Evolutionary conservation across 2,113 vertebrate genomes (phyloP).

Genomic region (Daphoenositta chrysoptera): DNA sequence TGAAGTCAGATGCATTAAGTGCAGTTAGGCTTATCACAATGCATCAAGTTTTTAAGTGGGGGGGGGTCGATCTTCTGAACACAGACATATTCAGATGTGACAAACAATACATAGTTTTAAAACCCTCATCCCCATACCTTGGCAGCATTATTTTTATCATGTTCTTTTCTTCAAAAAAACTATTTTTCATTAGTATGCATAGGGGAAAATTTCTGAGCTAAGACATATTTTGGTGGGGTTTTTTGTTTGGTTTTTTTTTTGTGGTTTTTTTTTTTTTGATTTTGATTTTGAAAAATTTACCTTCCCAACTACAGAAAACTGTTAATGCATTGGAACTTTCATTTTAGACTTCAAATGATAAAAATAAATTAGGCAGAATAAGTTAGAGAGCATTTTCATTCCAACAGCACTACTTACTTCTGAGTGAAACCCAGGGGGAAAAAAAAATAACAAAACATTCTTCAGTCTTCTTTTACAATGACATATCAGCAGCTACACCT

Average conservation of each 20-base stretch:
- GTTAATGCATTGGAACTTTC: not conserved
- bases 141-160: not conserved
- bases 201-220: not conserved
- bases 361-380: not conserved
- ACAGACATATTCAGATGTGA: not conserved
- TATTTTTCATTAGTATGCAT: not conserved
- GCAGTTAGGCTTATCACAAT: not conserved
- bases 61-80: not conserved
- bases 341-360: not conserved
- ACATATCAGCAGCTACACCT: not conserved
- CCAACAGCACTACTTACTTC: not conserved
- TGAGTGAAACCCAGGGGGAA: not conserved
- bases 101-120: not conserved
- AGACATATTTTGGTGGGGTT: not conserved
- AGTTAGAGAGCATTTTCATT: not conserved
- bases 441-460: not conserved
- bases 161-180: not conserved
- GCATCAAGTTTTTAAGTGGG: not conserved
- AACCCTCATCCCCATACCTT: not conserved
- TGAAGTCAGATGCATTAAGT: not conserved
- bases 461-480: not conserved
- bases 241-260: no score
- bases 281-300: not conserved
- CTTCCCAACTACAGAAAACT: not conserved
- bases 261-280: not conserved